A percentile compares a stretch with the other conserved stretches of the same genome.
phyloP scores from a whole-genome alignment of 1,140 invertebrate genomes.

The Drosophila fuyamai region DNA sequence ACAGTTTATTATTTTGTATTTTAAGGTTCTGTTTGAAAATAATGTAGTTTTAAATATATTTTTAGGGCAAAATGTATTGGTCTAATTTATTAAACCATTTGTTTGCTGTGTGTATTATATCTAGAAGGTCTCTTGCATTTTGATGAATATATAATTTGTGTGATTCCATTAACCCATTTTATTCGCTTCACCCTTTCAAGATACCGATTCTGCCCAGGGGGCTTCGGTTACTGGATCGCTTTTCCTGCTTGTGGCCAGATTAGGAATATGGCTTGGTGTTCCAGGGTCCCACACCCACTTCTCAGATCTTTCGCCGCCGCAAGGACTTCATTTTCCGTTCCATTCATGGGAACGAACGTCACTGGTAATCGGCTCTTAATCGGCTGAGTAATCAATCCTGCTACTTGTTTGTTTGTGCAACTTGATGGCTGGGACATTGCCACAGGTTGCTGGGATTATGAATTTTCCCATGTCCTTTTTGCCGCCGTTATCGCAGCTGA shows the following conservation, averaged over 20 bases:
- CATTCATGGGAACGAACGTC: constrained; percentile 73
- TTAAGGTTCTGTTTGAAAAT: too few relatives aligned
- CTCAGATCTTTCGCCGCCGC: constrained; percentile 44
- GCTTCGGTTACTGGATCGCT: constrained; percentile 19
- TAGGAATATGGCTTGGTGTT: constrained; percentile 36
- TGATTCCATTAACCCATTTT: neutral
- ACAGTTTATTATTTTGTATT: too few relatives aligned
- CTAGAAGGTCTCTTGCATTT: neutral
- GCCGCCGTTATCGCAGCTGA: constrained; percentile 76
- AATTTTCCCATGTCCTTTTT: constrained; percentile 77
- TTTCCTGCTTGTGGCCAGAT: constrained; percentile 58
- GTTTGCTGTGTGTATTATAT: too few relatives aligned
- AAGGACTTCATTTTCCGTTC: constrained; percentile 14
- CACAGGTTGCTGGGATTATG: constrained; percentile 66
- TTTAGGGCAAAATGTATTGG: too few relatives aligned
- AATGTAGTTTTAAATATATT: too few relatives aligned
- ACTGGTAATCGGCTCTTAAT: constrained; percentile 72
- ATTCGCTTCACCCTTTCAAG: neutral
- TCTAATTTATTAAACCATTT: too few relatives aligned
- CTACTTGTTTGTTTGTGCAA: constrained; percentile 42
- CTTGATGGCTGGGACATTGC: constrained; percentile 60
- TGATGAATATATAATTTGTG: neutral
- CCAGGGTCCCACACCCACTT: constrained; percentile 20
- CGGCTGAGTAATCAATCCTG: constrained; percentile 78
- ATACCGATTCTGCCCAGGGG: neutral